Evolutionary conservation across 2,113 vertebrate species (phyloP).

Genomic region (Mastomys coucha): DNA sequence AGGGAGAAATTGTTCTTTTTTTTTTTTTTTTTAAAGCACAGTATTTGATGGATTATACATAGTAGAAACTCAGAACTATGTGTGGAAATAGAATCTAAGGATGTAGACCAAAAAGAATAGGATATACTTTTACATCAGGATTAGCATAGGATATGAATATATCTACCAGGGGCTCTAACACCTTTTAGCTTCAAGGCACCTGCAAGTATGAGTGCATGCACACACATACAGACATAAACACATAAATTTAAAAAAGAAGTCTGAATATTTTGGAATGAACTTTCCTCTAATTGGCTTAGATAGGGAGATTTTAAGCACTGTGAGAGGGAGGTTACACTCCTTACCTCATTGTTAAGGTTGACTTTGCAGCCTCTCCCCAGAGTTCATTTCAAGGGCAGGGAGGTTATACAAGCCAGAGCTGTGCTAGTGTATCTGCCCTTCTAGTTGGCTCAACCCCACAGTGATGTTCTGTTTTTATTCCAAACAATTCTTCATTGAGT

Average conservation of each 20-base stretch:
- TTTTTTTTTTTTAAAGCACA: not conserved
- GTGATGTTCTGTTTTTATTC: conserved; percentile 68
- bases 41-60: conserved; percentile 30
- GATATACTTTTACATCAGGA: conserved; percentile 28
- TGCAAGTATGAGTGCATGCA: not conserved
- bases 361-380: not conserved
- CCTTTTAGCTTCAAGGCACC: not conserved
- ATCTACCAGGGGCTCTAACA: not conserved
- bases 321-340: not conserved
- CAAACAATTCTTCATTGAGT: conserved; percentile 72
- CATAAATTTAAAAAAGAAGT: not conserved
- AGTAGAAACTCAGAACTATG: not conserved
- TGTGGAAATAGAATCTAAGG: conserved; percentile 15
- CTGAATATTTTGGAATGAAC: not conserved
- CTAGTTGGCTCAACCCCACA: conserved; percentile 43
- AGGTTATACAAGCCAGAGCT: conserved; percentile 64
- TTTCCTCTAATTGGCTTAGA: not conserved
- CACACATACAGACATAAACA: not conserved
- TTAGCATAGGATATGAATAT: not conserved
- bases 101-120: conserved; percentile 39
- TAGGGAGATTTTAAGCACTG: not conserved
- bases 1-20: conserved; percentile 1
- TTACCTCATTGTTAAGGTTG: conserved; percentile 48
- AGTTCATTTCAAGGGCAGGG: conserved; percentile 59
- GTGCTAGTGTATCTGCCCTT: conserved; percentile 44